Percentiles rank a stretch among this genome's conserved stretches.
These are phyloP conservation scores for Alces alces DNA, from an alignment of 2,113 vertebrate genomes.

Conservation along the genomic window DNA sequence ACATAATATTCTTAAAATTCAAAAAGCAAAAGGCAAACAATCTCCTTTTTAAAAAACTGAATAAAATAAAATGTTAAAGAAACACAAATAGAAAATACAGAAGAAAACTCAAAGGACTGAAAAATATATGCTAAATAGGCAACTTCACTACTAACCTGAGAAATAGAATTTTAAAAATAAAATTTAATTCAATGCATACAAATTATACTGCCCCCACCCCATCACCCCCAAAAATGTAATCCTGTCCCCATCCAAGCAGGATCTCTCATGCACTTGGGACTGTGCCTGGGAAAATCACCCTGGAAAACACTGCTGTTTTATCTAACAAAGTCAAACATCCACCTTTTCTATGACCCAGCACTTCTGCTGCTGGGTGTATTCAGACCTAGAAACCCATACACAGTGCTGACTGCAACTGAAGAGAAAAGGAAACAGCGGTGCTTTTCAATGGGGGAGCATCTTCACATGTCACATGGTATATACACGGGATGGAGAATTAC, in stretches of 20 bases:
- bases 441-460: background rate
- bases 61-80: background rate
- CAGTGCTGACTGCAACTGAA: background rate
- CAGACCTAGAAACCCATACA: background rate
- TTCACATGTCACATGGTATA: fast-evolving
- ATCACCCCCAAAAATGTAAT: fast-evolving
- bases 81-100: background rate
- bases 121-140: background rate
- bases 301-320: background rate
- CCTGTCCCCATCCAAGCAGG: background rate
- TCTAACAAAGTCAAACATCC: background rate
- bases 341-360: background rate
- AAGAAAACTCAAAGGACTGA: background rate
- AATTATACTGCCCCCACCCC: background rate
- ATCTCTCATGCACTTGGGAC: background rate
- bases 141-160: background rate
- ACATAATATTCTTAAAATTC: background rate
- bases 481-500: fast-evolving
- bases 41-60: background rate
- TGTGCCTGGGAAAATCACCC: background rate
- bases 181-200: background rate
- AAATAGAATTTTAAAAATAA: background rate
- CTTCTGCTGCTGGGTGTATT: fast-evolving
- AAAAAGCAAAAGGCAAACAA: background rate
- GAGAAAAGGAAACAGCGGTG: background rate